phyloP scores from a whole-genome alignment of 2,113 vertebrate species.

The Jaculus jaculus region DNA sequence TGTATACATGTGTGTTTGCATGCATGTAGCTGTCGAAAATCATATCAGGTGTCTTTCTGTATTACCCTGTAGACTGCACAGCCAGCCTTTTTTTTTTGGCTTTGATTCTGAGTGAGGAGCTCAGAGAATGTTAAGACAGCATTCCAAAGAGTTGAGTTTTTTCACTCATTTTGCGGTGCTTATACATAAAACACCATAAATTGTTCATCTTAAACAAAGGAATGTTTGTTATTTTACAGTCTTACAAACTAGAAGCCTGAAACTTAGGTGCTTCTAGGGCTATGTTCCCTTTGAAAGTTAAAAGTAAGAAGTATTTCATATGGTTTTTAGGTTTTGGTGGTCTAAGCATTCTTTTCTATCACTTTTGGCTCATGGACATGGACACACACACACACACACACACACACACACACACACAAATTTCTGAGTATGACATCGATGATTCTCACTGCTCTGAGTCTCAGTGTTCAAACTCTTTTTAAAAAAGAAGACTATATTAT shows the following conservation, averaged over 20 bases:
- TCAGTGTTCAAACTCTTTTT: background rate
- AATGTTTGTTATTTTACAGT: background rate
- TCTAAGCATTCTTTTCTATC: background rate
- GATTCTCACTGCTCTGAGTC: background rate
- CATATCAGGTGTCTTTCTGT: too few relatives aligned
- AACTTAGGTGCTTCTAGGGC: accelerated
- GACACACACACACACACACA: too few relatives aligned
- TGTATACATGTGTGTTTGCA: too few relatives aligned
- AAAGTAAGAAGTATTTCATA: background rate
- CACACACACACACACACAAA: background rate
- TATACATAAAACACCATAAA: background rate
- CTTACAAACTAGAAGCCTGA: background rate
- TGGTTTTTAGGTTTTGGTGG: background rate
- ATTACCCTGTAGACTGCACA: background rate
- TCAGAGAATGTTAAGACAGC: background rate
- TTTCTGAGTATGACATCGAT: background rate
- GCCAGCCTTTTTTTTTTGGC: accelerated
- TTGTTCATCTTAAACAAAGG: background rate
- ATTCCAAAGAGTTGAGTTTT: background rate
- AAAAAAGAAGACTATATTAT: background rate
- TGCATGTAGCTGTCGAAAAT: too few relatives aligned
- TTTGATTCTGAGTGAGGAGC: background rate
- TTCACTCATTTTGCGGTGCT: background rate
- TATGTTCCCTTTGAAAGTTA: background rate
- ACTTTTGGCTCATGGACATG: background rate